Evolutionary conservation across 2,797 vertebrate genomes (phyloP), one percentile per base, ranked within the genome.

Genomic region (Tapirus indicus): DNA sequence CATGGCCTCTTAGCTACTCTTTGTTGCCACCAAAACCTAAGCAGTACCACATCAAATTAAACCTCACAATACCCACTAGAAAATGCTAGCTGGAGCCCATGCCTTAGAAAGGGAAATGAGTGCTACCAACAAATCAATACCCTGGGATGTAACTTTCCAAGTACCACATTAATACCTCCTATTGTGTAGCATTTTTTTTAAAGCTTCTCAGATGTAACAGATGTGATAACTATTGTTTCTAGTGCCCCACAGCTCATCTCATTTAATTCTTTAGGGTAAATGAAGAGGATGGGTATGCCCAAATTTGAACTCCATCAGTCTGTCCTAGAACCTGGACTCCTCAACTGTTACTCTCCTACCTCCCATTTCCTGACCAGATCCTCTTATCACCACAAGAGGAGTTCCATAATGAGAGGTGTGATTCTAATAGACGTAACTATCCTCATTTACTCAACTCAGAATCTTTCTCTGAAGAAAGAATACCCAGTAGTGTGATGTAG

Each of bases 191-290:
- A 58, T 13, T 66, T 86, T 44, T 83, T 71, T 84, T 20, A 82
- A 84, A 93, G 38, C 13, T 88, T 88, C 47, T 75, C 49, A 54
- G 44, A 16, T 72, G 8, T 60, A 54, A 68, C 8, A 94, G 35
- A 21, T 41, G 0, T 32, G 16, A 6, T 54, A 32, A 14, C 69
- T 68, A 0, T 58, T 89, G 14, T 29, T 93, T 90, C 74, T 44
- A n/a, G 14, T 84, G 35, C 17, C 21, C 16, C 7, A 21, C 1
- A 17, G 2, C 2, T 88, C 25, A 44, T 75, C 47, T 94, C 14
- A 77, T 69, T 90, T 82, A 49, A 85, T 86, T 96, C 41, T 69
- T 84, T 66, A 66, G 68, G 17, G 9, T 69, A 41, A 88, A n/a
- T 78, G 20, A 88, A 58, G 23, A 83, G 0, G 17, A 47, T 54